A percentile compares a stretch with the other conserved stretches of the same genome.
phyloP scores from a whole-genome alignment of 2,888 invertebrate genomes.

The Sericinus montela region DNA sequence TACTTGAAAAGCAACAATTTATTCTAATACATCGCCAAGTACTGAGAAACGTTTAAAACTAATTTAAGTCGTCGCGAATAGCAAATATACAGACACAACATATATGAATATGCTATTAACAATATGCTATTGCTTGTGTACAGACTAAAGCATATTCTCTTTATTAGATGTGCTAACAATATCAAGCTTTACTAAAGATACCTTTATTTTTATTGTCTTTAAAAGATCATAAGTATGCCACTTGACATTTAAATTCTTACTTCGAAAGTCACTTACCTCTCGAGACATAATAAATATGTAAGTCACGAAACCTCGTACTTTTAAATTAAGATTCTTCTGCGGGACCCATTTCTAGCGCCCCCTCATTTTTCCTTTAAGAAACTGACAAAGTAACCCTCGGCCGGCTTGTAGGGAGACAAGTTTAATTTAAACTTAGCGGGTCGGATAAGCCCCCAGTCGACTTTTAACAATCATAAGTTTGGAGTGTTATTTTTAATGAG shows the following conservation, averaged over 20 bases:
- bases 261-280: constrained; percentile 14
- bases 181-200: no score
- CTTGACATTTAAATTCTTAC: constrained; percentile 15
- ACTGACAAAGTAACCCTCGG: constrained; percentile 30
- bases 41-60: no score
- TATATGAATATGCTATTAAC: no score
- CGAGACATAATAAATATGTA: constrained; percentile 19
- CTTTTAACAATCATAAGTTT: constrained; percentile 62
- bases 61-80: no score
- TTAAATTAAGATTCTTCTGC: constrained; percentile 22
- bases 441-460: constrained; percentile 47
- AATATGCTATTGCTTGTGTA: no score
- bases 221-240: constrained; percentile 4
- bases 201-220: no score
- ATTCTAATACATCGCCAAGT: no score
- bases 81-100: no score
- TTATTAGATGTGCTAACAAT: no score
- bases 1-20: no score
- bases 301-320: constrained; percentile 19
- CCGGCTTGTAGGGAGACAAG: constrained; percentile 53
- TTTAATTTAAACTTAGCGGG: constrained; percentile 69
- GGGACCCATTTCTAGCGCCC: constrained; percentile 17
- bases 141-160: no score
- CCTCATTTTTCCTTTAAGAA: constrained; percentile 28
- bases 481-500: constrained; percentile 72